Conservation (phyloP, 2,113 vertebrate genomes). For the Pseudonaja textilis region DNA sequence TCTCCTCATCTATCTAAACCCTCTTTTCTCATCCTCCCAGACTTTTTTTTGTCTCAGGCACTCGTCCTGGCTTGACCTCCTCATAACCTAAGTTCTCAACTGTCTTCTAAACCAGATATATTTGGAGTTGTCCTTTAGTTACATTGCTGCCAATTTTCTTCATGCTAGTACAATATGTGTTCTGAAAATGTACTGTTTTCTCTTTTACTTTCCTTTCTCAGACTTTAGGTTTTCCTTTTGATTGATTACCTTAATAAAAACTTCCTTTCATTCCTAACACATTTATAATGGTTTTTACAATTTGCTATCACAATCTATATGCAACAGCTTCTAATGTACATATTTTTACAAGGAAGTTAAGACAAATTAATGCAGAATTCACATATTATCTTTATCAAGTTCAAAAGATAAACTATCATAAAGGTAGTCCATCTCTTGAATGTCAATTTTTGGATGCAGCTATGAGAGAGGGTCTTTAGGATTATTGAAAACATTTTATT, state of each 20-base stretch:
- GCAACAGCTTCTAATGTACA: neutral
- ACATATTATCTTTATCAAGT: neutral
- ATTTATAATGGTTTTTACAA: neutral
- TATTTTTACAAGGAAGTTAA: neutral
- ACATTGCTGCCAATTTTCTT: neutral
- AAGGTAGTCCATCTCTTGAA: neutral
- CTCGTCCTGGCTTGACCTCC: neutral
- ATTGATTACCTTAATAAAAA: neutral
- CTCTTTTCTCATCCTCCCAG: neutral
- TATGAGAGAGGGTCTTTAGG: neutral
- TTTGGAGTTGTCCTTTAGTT: neutral
- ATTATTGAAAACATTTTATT: neutral
- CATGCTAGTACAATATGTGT: neutral
- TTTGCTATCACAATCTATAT: neutral
- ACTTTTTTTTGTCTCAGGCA: neutral
- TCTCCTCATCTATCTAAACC: neutral
- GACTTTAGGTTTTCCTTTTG: neutral
- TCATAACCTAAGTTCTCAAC: neutral
- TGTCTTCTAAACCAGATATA: neutral
- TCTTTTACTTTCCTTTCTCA: neutral
- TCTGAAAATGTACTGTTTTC: neutral
- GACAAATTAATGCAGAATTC: neutral
- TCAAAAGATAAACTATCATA: neutral
- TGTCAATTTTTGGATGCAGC: neutral
- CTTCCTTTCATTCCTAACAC: neutral